These are phyloP conservation scores for Brachypodius melanocephalos DNA, from an alignment of 2,113 vertebrate species.

Conservation along the genomic window DNA sequence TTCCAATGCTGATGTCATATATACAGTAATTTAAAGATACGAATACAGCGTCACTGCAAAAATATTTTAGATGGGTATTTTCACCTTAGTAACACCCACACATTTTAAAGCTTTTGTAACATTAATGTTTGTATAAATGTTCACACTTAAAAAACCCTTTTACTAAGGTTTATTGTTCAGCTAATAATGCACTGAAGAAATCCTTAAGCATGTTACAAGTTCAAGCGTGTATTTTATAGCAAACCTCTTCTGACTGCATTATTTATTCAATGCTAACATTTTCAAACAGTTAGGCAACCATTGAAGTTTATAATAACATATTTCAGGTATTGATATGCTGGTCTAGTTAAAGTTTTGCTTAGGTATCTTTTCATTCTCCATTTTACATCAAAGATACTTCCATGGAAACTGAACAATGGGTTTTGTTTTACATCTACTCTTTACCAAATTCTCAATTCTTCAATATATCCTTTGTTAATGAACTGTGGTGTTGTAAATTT, in stretches of 20 bases:
- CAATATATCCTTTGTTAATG: background rate
- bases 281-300: background rate
- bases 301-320: background rate
- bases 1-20: background rate
- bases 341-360: background rate
- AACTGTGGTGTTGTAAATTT: background rate
- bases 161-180: background rate
- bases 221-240: background rate
- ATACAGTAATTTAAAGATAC: background rate
- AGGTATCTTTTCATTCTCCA: background rate
- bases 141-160: background rate
- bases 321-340: background rate
- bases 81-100: background rate
- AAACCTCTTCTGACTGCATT: background rate
- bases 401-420: background rate
- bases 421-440: background rate
- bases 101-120: background rate
- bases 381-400: background rate
- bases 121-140: background rate
- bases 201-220: background rate
- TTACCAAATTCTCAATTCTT: background rate
- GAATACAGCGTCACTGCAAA: background rate
- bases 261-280: background rate
- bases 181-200: background rate
- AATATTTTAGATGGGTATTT: background rate